Evolutionary conservation across 2,888 invertebrate species (phyloP), one percentile per base, ranked within the genome.

Genomic region (Odontothrips loti): DNA sequence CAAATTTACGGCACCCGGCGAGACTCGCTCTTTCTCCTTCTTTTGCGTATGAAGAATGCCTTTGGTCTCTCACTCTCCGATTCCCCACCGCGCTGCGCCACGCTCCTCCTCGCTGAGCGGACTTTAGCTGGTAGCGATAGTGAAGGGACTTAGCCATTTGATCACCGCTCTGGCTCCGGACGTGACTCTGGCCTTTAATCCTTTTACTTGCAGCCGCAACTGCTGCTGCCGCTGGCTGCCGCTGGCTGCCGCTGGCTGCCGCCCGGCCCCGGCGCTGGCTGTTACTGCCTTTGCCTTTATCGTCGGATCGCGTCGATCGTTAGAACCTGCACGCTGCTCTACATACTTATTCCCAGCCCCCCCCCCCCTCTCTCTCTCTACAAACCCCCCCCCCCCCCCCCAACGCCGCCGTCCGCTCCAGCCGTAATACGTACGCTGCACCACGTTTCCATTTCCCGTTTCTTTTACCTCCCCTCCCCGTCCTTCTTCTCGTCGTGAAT

Each of bases 371-470:
- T 20, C 10, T 20, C 58, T 15, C 51, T 6, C 34, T 43, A 43
- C 34, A n/a, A n/a, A 51, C 58, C 58, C 51, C 6, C 51, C 1
- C 51, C 51, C 51, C 20, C 6, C 51, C 58, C 58, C 6, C 17
- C 58, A 0, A 58, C 58, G 6, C 58, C 51, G 17, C 51, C 51
- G 15, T 51, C 6, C 51, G 15, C 51, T 15, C 34, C 34, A 6
- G 58, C 58, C 58, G 27, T 27, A 75, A 75, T 23, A 75, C 58
- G 58, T n/a, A 20, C 27, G 68, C 68, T 27, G 68, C 68, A 23
- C 23, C 68, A 75, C 27, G 68, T 75, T 75, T 75, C 68, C 68
- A 75, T 75, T 75, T 75, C 68, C 68, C 68, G 68, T 75, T 75
- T 27, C 68, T 23, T 68, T 23, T 68, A 68, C 58, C 58, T 17